Base-by-base conservation (phyloP, 2,888 invertebrate species). In the Polylopha cassiicola region DNA sequence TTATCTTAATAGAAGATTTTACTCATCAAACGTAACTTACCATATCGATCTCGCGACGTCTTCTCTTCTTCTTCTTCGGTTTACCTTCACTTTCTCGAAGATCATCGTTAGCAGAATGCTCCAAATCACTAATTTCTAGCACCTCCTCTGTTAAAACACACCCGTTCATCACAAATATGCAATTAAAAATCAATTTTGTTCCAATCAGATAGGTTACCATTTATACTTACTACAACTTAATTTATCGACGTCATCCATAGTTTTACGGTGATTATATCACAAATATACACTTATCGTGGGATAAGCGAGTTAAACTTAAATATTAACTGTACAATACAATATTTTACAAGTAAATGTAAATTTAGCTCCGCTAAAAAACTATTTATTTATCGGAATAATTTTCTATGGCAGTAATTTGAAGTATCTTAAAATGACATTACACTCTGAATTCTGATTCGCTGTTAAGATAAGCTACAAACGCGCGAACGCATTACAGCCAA, bases 21-120 rank as follows among this genome's bases (percentile, higher is more conserved):
- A 29, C 6, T 17, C 3, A 21, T 6, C 21, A 39, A 15, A 18
- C n/a, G 2, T 16, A 14, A 43, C 55, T 37, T 48, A 84, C 84
- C 81, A 79, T 78, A 38, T 85, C 85, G 22, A 86, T 58, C 64
- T 86, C 86, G 4, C 86, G 75, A 20, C 82, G 77, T 63, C 80
- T 63, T 42, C 77, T 55, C 41, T 75, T 78, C 50, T 70, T 72
- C 48, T 78, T 86, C 47, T 74, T 80, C 1, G 73, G 65, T 61
- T 84, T 85, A 4, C 73, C 78, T 4, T 73, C 76, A 1, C 52
- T 47, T 22, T 82, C 82, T 42, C 69, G 80, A 4, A 54, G 58
- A 2, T 85, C 85, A 16, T 86, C 86, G 1, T 62, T 74, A 1
- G 75, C 71, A 3, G 85, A 86, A 39, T 80, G 61, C 15, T 86